Evolutionary conservation across 1,140 invertebrate species (phyloP).

Genomic region (Thalassaphorura encarpata): DNA sequence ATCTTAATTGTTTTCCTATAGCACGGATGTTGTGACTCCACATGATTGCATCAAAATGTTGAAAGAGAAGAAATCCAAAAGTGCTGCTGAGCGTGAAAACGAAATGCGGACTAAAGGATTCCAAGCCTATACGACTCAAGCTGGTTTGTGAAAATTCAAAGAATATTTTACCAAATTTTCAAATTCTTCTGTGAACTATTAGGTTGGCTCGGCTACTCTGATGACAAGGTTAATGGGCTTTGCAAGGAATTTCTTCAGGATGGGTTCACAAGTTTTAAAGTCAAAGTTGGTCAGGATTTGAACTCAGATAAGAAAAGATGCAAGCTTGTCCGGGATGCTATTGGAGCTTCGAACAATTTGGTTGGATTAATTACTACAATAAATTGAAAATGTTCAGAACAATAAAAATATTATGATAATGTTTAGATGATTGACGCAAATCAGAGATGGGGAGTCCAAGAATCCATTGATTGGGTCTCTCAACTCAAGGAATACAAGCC

Average conservation of each 20-base stretch:
- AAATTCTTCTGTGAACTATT: conserved; percentile 9
- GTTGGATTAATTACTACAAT: conserved; percentile 48
- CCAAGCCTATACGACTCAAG: conserved; percentile 57
- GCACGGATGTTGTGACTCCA: conserved; percentile 67
- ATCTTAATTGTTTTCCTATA: conserved; percentile 37
- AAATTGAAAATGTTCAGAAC: not conserved
- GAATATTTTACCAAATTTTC: not conserved
- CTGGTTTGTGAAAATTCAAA: conserved; percentile 29
- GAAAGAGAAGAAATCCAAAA: conserved; percentile 43
- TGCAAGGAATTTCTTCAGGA: conserved; percentile 59
- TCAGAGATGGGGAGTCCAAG: conserved; percentile 75
- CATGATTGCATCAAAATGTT: conserved; percentile 69
- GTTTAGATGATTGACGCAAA: conserved; percentile 79
- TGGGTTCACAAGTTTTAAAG: conserved; percentile 75
- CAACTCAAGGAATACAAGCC: conserved; percentile 59
- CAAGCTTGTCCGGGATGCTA: conserved; percentile 57
- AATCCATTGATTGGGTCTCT: conserved; percentile 79
- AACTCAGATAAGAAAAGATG: conserved; percentile 64
- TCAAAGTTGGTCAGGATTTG: conserved; percentile 77
- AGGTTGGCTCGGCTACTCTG: conserved; percentile 71
- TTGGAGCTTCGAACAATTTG: conserved; percentile 60
- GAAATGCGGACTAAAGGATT: conserved; percentile 52
- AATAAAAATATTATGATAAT: conserved; percentile 1
- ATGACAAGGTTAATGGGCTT: conserved; percentile 54
- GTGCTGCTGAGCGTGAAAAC: conserved; percentile 44